A percentile compares a stretch with the other conserved stretches of the same genome.
Conservation (phyloP, 2,113 vertebrate genomes). For the Aegithalos caudatus region DNA sequence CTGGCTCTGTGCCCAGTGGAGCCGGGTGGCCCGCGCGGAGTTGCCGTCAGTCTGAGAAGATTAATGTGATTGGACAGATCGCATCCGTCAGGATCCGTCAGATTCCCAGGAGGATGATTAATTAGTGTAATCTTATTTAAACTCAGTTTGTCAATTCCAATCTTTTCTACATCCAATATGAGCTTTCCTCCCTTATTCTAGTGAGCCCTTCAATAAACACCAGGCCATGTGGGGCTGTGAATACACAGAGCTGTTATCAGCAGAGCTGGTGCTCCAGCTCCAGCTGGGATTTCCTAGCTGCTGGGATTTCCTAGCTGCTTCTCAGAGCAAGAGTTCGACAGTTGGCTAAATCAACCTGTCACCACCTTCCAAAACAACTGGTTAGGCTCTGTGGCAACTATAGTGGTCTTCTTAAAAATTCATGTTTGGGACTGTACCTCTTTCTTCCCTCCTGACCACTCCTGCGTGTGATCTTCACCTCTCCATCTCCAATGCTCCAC, state of each 20-base stretch:
- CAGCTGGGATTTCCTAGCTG: neutral
- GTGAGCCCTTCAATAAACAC: neutral
- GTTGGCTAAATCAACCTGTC: neutral
- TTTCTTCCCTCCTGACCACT: neutral
- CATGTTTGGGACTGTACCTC: neutral
- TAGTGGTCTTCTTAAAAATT: neutral
- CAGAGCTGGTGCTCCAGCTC: neutral
- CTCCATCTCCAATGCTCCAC: neutral
- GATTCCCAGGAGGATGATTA: constrained; percentile 3
- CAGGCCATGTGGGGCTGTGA: neutral
- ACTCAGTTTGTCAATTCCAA: neutral
- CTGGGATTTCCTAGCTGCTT: neutral
- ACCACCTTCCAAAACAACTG: neutral
- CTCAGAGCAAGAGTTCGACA: neutral
- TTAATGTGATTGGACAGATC: neutral
- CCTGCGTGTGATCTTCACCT: neutral
- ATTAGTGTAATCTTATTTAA: constrained; percentile 38
- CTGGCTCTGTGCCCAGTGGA: neutral
- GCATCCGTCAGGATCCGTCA: neutral
- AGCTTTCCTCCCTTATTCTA: neutral
- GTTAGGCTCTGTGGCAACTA: neutral
- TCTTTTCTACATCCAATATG: neutral
- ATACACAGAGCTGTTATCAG: neutral
- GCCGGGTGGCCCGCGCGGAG: neutral
- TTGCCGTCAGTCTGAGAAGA: neutral